A percentile compares a stretch with the other conserved stretches of the same genome.
Conservation (phyloP, 1,140 invertebrate genomes). For the Goniozus legneri region DNA sequence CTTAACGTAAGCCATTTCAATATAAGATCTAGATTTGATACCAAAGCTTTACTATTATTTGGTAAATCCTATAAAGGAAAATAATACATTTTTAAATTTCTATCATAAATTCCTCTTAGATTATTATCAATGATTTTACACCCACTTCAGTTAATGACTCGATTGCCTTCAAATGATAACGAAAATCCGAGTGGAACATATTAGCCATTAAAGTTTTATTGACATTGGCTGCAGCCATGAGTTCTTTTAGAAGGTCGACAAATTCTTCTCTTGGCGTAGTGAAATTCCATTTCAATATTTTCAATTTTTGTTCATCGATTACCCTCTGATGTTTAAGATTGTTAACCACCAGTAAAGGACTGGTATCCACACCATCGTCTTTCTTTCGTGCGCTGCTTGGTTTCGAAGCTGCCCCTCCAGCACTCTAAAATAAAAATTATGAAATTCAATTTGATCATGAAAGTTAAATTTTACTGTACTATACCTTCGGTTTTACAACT, state of each 20-base stretch:
- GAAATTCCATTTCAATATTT: slow-evolving; percentile 96
- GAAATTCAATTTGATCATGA: slow-evolving; percentile 3
- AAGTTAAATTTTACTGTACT: background rate
- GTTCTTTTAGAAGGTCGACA: slow-evolving; percentile 84
- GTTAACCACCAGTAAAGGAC: slow-evolving; percentile 78
- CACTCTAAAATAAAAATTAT: slow-evolving; percentile 1
- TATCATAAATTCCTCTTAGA: background rate
- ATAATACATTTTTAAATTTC: too few relatives aligned
- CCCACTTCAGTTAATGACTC: slow-evolving; percentile 77
- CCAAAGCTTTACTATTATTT: slow-evolving; percentile 72
- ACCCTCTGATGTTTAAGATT: slow-evolving; percentile 87
- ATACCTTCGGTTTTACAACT: slow-evolving; percentile 40
- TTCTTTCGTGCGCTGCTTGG: slow-evolving; percentile 65
- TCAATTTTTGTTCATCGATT: slow-evolving; percentile 89
- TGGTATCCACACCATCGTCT: slow-evolving; percentile 81
- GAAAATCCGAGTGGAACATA: slow-evolving; percentile 95
- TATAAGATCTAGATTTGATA: slow-evolving; percentile 91
- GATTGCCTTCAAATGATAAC: slow-evolving; percentile 93
- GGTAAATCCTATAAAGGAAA: slow-evolving; percentile 61
- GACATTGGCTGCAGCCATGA: slow-evolving; percentile 85
- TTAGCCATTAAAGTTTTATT: slow-evolving; percentile 83
- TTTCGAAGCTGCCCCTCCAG: slow-evolving; percentile 27
- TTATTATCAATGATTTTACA: background rate
- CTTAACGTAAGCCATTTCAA: slow-evolving; percentile 94
- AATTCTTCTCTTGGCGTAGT: slow-evolving; percentile 89